Evolutionary conservation across 1,140 invertebrate species (phyloP).

Genomic region (Artemia franciscana): DNA sequence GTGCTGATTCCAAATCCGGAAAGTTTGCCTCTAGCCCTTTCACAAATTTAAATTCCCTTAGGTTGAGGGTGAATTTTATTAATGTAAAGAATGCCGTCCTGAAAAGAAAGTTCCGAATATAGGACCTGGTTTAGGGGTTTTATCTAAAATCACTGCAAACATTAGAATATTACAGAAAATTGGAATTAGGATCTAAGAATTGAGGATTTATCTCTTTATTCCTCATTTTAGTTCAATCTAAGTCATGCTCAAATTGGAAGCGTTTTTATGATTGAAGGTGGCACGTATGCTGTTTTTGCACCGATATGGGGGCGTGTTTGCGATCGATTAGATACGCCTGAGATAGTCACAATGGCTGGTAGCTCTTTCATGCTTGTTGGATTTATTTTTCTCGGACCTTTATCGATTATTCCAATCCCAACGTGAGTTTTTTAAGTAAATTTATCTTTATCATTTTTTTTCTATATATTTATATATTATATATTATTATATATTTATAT

Average conservation of each 20-base stretch:
- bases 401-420: slow-evolving; percentile 35
- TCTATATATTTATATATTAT: neutral
- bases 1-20: too few relatives aligned
- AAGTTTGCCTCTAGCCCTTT: too few relatives aligned
- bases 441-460: neutral
- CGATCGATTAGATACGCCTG: slow-evolving; percentile 36
- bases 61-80: too few relatives aligned
- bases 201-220: too few relatives aligned
- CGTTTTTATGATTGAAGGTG: slow-evolving; percentile 69
- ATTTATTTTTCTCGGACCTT: slow-evolving; percentile 46
- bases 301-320: slow-evolving; percentile 57
- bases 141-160: too few relatives aligned
- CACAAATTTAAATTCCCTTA: too few relatives aligned
- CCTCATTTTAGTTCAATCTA: slow-evolving; percentile 30
- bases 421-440: slow-evolving; percentile 31
- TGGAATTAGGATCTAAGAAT: too few relatives aligned
- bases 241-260: slow-evolving; percentile 46
- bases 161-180: too few relatives aligned
- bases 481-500: slow-evolving; percentile 2
- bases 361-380: slow-evolving; percentile 34
- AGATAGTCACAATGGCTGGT: slow-evolving; percentile 38
- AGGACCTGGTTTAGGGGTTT: too few relatives aligned
- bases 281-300: slow-evolving; percentile 52
- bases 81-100: too few relatives aligned
- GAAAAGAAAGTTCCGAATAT: too few relatives aligned